Evolutionary conservation across 2,797 vertebrate species (phyloP).

Genomic region (Pseudocheirus occidentalis): DNA sequence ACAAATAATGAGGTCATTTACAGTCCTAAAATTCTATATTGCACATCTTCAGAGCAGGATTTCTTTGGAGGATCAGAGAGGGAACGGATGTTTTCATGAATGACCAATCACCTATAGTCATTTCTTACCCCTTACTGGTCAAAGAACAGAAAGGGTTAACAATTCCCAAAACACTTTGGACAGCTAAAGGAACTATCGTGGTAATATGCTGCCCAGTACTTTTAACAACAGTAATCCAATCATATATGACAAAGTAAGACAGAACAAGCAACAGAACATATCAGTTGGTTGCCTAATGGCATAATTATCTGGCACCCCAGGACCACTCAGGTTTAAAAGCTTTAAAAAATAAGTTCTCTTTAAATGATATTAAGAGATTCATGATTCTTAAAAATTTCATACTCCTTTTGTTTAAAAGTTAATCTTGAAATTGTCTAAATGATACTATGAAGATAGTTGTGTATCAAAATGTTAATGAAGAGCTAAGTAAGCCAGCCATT

Average conservation of each 20-base stretch:
- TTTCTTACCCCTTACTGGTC: background rate
- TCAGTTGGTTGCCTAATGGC: background rate
- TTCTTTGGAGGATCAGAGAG: slow-evolving; percentile 11
- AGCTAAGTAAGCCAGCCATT: slow-evolving; percentile 33
- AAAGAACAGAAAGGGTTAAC: slow-evolving; percentile 5
- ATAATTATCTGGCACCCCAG: background rate
- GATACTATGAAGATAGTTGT: background rate
- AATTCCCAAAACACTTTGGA: background rate
- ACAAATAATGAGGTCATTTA: rapidly evolving
- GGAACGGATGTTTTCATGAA: background rate
- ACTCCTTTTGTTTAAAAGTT: background rate
- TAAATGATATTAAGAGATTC: slow-evolving; percentile 44
- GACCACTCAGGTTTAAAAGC: slow-evolving; percentile 33
- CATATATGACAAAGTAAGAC: background rate
- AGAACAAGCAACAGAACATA: background rate
- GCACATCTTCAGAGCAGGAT: background rate
- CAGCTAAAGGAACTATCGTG: slow-evolving; percentile 6
- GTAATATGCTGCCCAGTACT: background rate
- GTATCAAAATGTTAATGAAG: slow-evolving; percentile 15
- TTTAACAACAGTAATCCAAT: background rate
- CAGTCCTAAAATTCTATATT: background rate
- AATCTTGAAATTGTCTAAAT: background rate
- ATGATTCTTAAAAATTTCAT: background rate
- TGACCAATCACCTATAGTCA: background rate
- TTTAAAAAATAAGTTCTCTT: slow-evolving; percentile 6